phyloP scores from a whole-genome alignment of 2,797 vertebrate genomes.

The Lepus oiostolus region DNA sequence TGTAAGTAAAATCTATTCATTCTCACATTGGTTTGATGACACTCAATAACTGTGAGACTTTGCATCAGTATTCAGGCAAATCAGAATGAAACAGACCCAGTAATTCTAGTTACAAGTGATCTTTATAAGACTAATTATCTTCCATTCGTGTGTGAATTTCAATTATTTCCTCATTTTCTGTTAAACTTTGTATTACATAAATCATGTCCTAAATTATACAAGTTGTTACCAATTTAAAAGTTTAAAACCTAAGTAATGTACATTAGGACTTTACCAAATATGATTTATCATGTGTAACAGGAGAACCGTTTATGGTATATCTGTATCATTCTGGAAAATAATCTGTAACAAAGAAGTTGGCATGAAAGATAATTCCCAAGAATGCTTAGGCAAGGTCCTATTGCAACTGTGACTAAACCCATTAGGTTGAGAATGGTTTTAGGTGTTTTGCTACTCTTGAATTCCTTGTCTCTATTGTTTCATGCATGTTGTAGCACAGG shows the following conservation, averaged over 20 bases:
- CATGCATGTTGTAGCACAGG: background rate
- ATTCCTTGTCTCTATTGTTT: background rate
- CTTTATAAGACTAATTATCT: background rate
- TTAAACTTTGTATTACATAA: background rate
- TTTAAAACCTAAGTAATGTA: background rate
- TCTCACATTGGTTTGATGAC: background rate
- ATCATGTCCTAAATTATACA: conserved; percentile 16
- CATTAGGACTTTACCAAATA: background rate
- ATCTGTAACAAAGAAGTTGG: background rate
- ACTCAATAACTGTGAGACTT: background rate
- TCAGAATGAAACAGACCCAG: background rate
- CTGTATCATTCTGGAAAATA: conserved; percentile 16
- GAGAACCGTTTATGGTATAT: background rate
- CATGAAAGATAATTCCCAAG: background rate
- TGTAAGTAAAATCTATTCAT: background rate
- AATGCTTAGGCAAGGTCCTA: background rate
- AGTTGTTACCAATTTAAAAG: background rate
- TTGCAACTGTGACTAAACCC: background rate
- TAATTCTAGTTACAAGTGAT: background rate
- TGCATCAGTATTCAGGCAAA: background rate
- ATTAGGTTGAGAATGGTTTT: conserved; percentile 10
- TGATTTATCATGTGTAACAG: conserved; percentile 34
- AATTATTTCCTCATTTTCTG: conserved; percentile 3
- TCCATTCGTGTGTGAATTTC: background rate
- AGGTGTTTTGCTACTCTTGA: conserved; percentile 3